Conservation (phyloP, 1,140 invertebrate genomes). For the Drosophila bocki region DNA sequence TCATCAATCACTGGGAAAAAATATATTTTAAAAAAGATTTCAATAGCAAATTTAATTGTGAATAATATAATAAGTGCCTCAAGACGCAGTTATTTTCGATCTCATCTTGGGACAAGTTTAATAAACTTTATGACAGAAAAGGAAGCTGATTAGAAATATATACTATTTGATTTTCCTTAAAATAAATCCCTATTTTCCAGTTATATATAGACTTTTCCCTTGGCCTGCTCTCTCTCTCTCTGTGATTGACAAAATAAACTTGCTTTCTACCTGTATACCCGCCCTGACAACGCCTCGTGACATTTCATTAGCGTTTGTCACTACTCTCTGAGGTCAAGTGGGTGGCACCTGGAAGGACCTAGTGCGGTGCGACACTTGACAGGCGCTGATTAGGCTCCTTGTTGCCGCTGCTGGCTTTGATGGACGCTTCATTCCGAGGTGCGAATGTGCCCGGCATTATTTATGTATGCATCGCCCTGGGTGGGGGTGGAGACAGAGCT, state of each 20-base stretch:
- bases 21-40: neutral
- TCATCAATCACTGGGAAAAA: slow-evolving; percentile 10
- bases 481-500: neutral
- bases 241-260: slow-evolving; percentile 31
- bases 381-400: slow-evolving; percentile 53
- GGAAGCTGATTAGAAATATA: too few species aligned
- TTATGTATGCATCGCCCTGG: slow-evolving; percentile 27
- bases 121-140: too few species aligned
- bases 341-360: slow-evolving; percentile 4
- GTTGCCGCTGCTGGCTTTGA: slow-evolving; percentile 26
- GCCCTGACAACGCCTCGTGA: slow-evolving; percentile 46
- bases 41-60: too few species aligned
- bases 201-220: neutral
- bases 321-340: slow-evolving; percentile 18
- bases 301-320: slow-evolving; percentile 72
- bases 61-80: too few species aligned
- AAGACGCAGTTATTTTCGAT: too few species aligned
- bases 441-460: slow-evolving; percentile 35
- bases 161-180: neutral
- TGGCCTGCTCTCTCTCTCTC: neutral
- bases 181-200: neutral
- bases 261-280: slow-evolving; percentile 4
- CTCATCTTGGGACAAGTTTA: too few species aligned
- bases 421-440: slow-evolving; percentile 31
- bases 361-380: slow-evolving; percentile 34